Percentiles rank a stretch among this genome's conserved stretches.
phyloP scores from a whole-genome alignment of 2,113 vertebrate genomes.

The Neofelis nebulosa region DNA sequence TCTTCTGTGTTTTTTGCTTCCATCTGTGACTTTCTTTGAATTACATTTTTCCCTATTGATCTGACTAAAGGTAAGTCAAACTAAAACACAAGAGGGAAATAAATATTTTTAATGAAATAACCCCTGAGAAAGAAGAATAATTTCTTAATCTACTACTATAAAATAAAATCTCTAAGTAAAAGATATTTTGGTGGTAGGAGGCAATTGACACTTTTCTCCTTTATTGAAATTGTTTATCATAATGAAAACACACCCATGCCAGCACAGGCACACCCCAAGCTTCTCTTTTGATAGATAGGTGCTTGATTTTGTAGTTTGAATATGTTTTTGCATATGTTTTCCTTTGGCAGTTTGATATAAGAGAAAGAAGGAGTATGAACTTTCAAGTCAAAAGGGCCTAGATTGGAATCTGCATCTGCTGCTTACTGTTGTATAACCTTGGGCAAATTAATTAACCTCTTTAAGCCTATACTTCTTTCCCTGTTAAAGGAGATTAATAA shows the following conservation, averaged over 20 bases:
- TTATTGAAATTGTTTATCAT: constrained; percentile 8
- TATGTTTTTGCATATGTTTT: background rate
- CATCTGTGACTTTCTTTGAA: background rate
- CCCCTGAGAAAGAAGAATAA: background rate
- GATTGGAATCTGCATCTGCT: background rate
- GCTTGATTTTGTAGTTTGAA: background rate
- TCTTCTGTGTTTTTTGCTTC: background rate
- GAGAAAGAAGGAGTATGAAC: background rate
- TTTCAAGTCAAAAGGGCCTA: background rate
- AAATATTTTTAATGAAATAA: background rate
- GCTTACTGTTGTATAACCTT: background rate
- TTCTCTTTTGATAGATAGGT: background rate
- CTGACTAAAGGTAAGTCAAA: background rate
- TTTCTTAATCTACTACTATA: background rate
- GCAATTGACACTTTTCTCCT: constrained; percentile 1
- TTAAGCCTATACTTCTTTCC: background rate
- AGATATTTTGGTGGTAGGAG: background rate
- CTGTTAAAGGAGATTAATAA: background rate
- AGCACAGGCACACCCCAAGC: background rate
- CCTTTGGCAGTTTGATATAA: background rate
- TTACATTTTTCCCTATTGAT: background rate
- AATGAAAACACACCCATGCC: background rate
- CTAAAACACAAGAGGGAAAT: background rate
- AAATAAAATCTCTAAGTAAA: constrained; percentile 15
- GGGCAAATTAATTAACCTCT: background rate